These are phyloP conservation scores for Oscarella lobularis DNA, from an alignment of 37 sponge, comb jelly and placozoan genomes.

Conservation along the genomic window DNA sequence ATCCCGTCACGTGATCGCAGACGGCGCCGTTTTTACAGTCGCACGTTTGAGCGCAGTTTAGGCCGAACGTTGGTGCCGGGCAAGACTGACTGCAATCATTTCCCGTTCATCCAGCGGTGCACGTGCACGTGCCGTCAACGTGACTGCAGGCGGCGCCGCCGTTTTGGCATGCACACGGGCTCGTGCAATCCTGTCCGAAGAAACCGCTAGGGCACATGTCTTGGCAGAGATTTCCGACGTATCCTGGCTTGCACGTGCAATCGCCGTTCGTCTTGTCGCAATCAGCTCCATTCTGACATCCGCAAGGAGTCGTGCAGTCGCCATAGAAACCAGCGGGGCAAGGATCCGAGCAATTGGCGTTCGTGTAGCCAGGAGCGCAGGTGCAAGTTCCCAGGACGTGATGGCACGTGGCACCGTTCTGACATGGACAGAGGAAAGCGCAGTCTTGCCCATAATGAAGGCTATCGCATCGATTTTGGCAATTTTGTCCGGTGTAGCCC, in stretches of 20 bases:
- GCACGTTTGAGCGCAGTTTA: neutral
- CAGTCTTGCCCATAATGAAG: neutral
- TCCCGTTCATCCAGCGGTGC: constrained; percentile 1
- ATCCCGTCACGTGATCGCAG: neutral
- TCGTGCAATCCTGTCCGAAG: neutral
- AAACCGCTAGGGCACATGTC: neutral
- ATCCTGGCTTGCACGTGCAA: neutral
- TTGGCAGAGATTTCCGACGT: neutral
- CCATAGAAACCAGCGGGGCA: neutral
- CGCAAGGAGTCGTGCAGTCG: too few relatives aligned
- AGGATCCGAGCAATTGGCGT: neutral
- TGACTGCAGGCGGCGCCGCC: neutral
- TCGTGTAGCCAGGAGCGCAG: neutral
- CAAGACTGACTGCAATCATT: too few relatives aligned
- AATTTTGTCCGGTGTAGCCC: neutral
- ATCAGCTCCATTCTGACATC: too few relatives aligned
- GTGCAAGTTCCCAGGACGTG: neutral
- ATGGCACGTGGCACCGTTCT: neutral
- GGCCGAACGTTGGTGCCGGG: neutral
- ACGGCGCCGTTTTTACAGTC: neutral
- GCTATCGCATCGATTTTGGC: neutral
- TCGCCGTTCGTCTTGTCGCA: too few relatives aligned
- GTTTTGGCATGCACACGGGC: neutral
- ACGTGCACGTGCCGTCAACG: neutral
- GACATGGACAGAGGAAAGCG: neutral